Base-by-base conservation (phyloP, 2,888 invertebrate species). In the Lasioglossum marginatum region DNA sequence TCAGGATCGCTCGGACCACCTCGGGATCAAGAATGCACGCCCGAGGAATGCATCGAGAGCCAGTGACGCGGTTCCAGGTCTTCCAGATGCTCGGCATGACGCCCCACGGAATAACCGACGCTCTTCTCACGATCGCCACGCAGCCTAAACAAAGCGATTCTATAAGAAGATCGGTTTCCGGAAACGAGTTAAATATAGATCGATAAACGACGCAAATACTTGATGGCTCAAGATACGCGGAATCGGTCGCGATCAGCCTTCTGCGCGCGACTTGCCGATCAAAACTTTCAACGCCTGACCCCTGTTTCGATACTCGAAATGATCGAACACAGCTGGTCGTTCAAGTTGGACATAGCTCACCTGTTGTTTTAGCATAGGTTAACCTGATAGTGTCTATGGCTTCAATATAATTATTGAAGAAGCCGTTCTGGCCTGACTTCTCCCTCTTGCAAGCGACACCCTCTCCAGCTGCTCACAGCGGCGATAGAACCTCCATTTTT, bases 1-100 rank as follows among this genome's bases (percentile, higher is more conserved):
- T 45, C 6, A 72, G 40, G 31, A 90, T 87, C 34, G 43, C 23
- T 16, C 66, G 81, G 1, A 19, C 78, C 14, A 88, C 71, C 37
- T 87, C 63, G 0, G 31, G 14, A 16, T 88, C 57, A 6, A 45
- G 37, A 19, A 71, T 23, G 8, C 43, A 31, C 77, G 19, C 12
- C 57, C 14, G 37, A 23, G 14, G 2, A 23, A 60, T 31, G 4
- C 31, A 4, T 37, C 12, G 31, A 5, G 37, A 23, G 23, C 63
- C 37, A 31, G 45, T n/a, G 45, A 70, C 60, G 52, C 16, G 45
- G 14, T 48, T n/a, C 79, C 77, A 75, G 27, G 19, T 10, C 19
- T 72, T 37, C 12, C 60, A 68, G 19, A 40, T 45, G 8, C 31
- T 48, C 27, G 14, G 40, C 43, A 52, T 57, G 52, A 72, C 66